Percentiles rank a stretch among this genome's conserved stretches.
Evolutionary conservation across 2,888 invertebrate genomes (phyloP).

Genomic region (Torymus texanus): DNA sequence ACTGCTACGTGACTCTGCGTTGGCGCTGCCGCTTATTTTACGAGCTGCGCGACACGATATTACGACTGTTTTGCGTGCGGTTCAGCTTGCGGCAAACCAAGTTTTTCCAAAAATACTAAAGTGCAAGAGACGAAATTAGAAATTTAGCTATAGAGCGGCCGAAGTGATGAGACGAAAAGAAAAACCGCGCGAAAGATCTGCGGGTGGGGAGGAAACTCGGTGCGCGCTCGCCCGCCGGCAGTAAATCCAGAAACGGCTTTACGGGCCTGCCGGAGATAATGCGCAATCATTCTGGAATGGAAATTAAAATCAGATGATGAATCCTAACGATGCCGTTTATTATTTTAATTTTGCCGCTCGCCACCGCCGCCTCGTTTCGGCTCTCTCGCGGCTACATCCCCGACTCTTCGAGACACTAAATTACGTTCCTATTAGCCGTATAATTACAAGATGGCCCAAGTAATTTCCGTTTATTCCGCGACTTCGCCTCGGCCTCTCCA

Average conservation of each 20-base stretch:
- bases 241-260: constrained; percentile 72
- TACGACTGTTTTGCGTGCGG: too few species aligned
- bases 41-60: too few species aligned
- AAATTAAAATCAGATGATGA: constrained; percentile 76
- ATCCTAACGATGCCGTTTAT: constrained; percentile 76
- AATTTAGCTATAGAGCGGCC: too few species aligned
- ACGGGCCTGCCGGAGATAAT: constrained; percentile 71
- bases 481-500: constrained; percentile 65
- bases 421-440: constrained; percentile 76
- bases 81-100: too few species aligned
- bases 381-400: constrained; percentile 68
- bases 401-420: constrained; percentile 75
- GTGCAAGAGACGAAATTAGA: too few species aligned
- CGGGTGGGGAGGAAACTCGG: constrained; percentile 52
- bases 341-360: constrained; percentile 75
- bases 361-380: constrained; percentile 53
- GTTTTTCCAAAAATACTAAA: too few species aligned
- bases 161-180: not conserved
- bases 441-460: constrained; percentile 76
- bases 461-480: constrained; percentile 75
- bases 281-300: constrained; percentile 75
- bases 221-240: constrained; percentile 60
- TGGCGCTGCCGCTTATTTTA: too few species aligned
- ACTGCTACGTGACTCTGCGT: constrained; percentile 25
- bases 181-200: constrained; percentile 24